These are phyloP conservation scores for Dryas iulia DNA, from an alignment of 1,140 invertebrate species.

Conservation along the genomic window DNA sequence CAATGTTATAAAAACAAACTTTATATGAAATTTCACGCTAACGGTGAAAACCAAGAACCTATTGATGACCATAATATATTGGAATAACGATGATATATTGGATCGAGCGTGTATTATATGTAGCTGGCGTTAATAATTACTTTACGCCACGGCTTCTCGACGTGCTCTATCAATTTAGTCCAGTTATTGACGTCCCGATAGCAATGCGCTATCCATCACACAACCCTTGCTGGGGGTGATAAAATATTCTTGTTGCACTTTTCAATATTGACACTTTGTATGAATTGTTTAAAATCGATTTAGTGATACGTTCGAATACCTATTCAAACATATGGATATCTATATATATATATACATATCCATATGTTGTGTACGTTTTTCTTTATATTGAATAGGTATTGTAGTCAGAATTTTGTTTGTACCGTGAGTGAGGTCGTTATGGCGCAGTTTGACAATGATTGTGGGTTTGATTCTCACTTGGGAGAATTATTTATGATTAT, in stretches of 20 bases:
- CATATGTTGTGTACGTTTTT: no score
- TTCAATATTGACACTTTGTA: background rate
- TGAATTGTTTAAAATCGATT: background rate
- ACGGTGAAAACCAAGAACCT: background rate
- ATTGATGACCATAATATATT: constrained; percentile 9
- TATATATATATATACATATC: no score
- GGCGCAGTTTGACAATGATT: no score
- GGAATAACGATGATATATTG: constrained; percentile 19
- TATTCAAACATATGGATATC: no score
- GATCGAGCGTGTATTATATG: background rate
- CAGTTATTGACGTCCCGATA: constrained; percentile 54
- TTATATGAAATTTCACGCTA: background rate
- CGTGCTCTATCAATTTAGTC: constrained; percentile 67
- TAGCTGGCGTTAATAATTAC: constrained; percentile 34
- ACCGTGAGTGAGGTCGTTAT: no score
- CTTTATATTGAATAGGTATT: no score
- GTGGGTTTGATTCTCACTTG: no score
- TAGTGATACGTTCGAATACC: no score
- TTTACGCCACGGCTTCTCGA: constrained; percentile 34
- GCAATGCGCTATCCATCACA: constrained; percentile 60
- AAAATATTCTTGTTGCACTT: constrained; percentile 35
- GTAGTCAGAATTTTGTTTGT: no score
- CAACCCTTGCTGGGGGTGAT: constrained; percentile 34
- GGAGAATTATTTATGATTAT: no score
- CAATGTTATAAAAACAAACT: background rate